Conservation (phyloP, 2,888 invertebrate genomes). For the Hyposoter didymator region DNA sequence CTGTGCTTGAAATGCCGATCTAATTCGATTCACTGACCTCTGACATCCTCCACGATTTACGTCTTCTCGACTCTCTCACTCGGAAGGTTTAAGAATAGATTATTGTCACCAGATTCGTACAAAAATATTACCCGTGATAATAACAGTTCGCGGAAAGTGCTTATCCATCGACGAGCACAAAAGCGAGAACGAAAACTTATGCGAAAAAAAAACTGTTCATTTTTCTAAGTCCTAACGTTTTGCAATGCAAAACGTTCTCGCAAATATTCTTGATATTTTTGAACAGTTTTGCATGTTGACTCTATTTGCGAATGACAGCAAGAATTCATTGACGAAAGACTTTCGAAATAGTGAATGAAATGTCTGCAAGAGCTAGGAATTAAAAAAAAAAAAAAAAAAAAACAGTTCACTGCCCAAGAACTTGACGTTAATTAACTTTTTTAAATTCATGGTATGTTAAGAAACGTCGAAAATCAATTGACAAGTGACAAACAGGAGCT, state of each 20-base stretch:
- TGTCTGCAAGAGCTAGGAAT: neutral
- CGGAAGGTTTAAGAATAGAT: conserved; percentile 41
- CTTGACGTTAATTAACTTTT: neutral
- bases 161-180: neutral
- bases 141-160: conserved; percentile 5
- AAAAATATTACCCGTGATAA: conserved; percentile 43
- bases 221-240: neutral
- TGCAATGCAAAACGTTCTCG: neutral
- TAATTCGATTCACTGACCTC: conserved; percentile 64
- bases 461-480: neutral
- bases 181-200: neutral
- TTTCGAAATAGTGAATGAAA: neutral
- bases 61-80: conserved; percentile 7
- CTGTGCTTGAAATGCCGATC: conserved; percentile 36
- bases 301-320: neutral
- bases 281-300: neutral
- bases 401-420: neutral
- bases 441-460: neutral
- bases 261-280: neutral
- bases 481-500: neutral
- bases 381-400: neutral
- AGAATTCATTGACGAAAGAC: neutral
- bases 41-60: conserved; percentile 51
- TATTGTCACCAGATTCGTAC: conserved; percentile 33
- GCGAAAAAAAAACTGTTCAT: neutral